Conservation (phyloP, 2,888 invertebrate genomes). For the Drosophila trichaetosa region DNA sequence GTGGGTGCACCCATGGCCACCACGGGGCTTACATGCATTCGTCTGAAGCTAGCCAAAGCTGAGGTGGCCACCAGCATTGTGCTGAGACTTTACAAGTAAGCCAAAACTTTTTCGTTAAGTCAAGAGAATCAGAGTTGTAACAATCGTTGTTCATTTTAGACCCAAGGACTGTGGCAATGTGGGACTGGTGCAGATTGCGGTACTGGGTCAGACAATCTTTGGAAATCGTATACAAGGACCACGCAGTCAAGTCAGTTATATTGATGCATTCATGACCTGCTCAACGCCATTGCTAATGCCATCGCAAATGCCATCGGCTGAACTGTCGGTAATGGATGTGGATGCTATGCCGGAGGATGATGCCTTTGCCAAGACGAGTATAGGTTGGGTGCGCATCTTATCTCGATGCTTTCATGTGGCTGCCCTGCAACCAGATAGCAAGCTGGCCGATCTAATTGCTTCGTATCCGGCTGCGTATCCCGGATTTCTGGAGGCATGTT, state of each 20-base stretch:
- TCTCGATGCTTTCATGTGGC: slow-evolving; percentile 90
- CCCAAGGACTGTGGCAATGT: slow-evolving; percentile 96
- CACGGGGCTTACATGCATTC: slow-evolving; percentile 94
- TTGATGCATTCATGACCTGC: slow-evolving; percentile 55
- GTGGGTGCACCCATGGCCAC: slow-evolving; percentile 94
- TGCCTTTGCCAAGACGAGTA: slow-evolving; percentile 86
- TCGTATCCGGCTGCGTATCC: slow-evolving; percentile 88
- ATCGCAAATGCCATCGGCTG: slow-evolving; percentile 29
- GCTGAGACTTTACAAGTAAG: slow-evolving; percentile 85
- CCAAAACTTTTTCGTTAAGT: not conserved
- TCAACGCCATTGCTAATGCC: slow-evolving; percentile 25
- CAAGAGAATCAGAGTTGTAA: not conserved
- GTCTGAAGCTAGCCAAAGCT: slow-evolving; percentile 92
- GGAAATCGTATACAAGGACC: slow-evolving; percentile 82
- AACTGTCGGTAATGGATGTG: slow-evolving; percentile 43
- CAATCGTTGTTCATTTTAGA: slow-evolving; percentile 84
- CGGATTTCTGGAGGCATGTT: slow-evolving; percentile 89
- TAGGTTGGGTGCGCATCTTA: slow-evolving; percentile 93
- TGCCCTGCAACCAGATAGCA: slow-evolving; percentile 80
- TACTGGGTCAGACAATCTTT: slow-evolving; percentile 94
- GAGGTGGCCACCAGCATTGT: slow-evolving; percentile 94
- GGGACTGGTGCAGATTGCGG: slow-evolving; percentile 93
- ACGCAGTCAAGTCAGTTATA: slow-evolving; percentile 54
- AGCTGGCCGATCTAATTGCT: slow-evolving; percentile 85
- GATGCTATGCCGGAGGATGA: slow-evolving; percentile 82